Base-by-base conservation (phyloP, 2,888 invertebrate species). In the Pseudoips prasinana region DNA sequence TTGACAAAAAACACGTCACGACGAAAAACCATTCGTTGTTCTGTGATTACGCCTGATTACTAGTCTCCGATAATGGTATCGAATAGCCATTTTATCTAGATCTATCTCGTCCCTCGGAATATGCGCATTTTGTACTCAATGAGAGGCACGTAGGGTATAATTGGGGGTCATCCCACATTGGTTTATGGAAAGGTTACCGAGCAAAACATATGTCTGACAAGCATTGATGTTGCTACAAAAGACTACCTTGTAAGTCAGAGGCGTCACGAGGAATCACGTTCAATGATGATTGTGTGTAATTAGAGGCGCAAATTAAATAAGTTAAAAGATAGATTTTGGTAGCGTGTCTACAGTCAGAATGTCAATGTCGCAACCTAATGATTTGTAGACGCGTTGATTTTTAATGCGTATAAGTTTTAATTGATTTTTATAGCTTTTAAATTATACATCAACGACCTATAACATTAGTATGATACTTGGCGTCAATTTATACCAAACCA, bases 201-300 rank as follows among this genome's bases (percentile, higher is more conserved):
- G 67, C 73, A 77, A 75, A 78, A 79, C 76, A 76, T 46, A 62
- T 54, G 69, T 63, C 79, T 73, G 78, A 76, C 77, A 74, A 73
- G 68, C 70, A 68, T 70, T 80, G 83, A 82, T 71, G 80, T 65
- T 68, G 64, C 59, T 64, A 84, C 80, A 85, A 85, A 86, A 83
- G 85, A 73, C 81, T 84, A 82, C 86, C 86, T 86, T 82, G 82
- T 75, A 64, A 78, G 80, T 81, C 75, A 73, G 44, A 76, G 64
- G 68, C 84, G 75, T 85, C 79, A 73, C 72, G 68, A 73, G 53
- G 57, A 68, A 62, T 71, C 71, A 77, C 75, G 75, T 72, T 71
- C 69, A 64, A 59, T 53, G 69, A 66, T 66, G 77, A 79, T 83
- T 77, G 76, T 77, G 65, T 75, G 69, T 82, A 84, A 86, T 87